phyloP scores from a whole-genome alignment of 2,888 invertebrate species.

The Neoitamus cyanurus region DNA sequence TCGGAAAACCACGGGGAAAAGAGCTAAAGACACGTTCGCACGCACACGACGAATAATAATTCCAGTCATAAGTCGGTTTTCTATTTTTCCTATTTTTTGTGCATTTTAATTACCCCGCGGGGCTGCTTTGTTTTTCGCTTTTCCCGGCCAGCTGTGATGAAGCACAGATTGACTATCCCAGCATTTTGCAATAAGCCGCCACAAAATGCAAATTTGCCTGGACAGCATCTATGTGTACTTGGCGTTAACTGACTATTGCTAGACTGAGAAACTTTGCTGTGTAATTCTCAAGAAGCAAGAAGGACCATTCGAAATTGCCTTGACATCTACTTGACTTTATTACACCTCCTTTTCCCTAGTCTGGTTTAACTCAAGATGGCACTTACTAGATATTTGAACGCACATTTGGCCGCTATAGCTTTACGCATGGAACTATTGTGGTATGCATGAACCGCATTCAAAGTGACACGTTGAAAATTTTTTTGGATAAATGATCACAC shows the following conservation, averaged over 20 bases:
- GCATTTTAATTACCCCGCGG: conserved; percentile 15
- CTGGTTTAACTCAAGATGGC: not conserved
- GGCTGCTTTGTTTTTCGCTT: not conserved
- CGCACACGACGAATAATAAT: conserved; percentile 25
- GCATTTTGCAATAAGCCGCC: not conserved
- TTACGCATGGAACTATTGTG: too few species aligned
- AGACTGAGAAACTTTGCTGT: not conserved
- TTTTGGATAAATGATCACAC: too few species aligned
- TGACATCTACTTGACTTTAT: not conserved
- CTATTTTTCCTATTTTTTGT: not conserved
- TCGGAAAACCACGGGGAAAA: conserved; percentile 1
- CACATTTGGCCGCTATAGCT: not conserved
- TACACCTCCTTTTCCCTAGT: not conserved
- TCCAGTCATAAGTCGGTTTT: not conserved
- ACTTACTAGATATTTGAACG: not conserved
- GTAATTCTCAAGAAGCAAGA: not conserved
- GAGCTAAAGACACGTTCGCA: conserved; percentile 15
- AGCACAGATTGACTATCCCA: not conserved
- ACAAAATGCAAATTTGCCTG: conserved; percentile 22
- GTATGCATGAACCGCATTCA: too few species aligned
- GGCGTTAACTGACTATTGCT: not conserved
- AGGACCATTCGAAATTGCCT: not conserved
- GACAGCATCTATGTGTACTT: not conserved
- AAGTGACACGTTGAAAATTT: too few species aligned
- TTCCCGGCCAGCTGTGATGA: not conserved